A percentile compares a stretch with the other conserved stretches of the same genome.
Conservation (phyloP, 2,888 invertebrate species). For the Escarpia spicata region DNA sequence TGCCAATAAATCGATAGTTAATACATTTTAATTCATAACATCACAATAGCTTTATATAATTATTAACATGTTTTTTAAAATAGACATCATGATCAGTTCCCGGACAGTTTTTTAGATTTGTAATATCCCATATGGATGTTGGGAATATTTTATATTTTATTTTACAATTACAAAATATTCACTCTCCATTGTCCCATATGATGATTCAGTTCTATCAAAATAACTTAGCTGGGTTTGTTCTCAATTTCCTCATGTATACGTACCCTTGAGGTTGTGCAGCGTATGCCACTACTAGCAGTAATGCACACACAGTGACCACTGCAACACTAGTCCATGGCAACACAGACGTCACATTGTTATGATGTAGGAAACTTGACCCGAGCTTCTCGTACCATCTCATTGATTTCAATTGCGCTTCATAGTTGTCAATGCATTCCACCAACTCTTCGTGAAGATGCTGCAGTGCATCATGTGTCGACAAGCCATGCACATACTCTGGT, state of each 20-base stretch:
- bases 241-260: background rate
- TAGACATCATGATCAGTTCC: too few relatives aligned
- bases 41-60: too few relatives aligned
- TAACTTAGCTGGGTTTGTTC: background rate
- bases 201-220: background rate
- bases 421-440: constrained; percentile 9
- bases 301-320: background rate
- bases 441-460: background rate
- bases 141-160: background rate
- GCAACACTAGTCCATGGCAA: constrained; percentile 33
- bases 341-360: constrained; percentile 25
- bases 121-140: background rate
- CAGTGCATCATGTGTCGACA: background rate
- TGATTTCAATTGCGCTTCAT: background rate
- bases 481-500: background rate
- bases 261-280: constrained; percentile 28
- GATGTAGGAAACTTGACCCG: constrained; percentile 27
- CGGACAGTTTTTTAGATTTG: background rate
- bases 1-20: too few relatives aligned
- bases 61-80: too few relatives aligned
- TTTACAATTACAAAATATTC: background rate
- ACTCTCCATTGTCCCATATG: background rate
- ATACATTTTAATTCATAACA: too few relatives aligned
- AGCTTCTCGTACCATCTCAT: constrained; percentile 21
- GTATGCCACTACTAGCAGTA: constrained; percentile 25